Conservation (phyloP, 2,797 vertebrate species). For the Microctenopoma stevenorrisi region DNA sequence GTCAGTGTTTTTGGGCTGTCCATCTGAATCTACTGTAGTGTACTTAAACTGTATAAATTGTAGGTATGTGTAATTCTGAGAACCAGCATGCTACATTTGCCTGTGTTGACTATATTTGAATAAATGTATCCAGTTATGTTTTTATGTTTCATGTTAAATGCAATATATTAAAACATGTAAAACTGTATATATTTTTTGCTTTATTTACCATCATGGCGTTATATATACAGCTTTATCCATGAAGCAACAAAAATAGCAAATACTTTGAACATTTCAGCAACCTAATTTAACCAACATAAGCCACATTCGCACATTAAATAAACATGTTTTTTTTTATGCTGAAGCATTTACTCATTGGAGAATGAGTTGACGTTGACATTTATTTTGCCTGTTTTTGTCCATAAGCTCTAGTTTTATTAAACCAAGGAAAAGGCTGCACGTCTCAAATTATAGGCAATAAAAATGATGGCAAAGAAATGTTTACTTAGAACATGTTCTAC, state of each 20-base stretch:
- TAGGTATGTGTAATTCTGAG: constrained; percentile 8
- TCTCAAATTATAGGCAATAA: constrained; percentile 22
- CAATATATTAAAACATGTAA: constrained; percentile 20
- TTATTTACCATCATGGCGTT: constrained; percentile 68
- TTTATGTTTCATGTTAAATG: constrained; percentile 1
- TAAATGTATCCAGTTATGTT: constrained; percentile 6
- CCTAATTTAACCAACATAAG: constrained; percentile 37
- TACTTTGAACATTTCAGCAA: constrained; percentile 26
- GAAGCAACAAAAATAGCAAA: constrained; percentile 47
- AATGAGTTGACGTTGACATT: constrained; percentile 8
- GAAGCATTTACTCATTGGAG: constrained; percentile 42
- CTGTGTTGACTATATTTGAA: constrained; percentile 10
- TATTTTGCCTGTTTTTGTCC: constrained; percentile 52
- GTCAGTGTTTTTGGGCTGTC: constrained; percentile 93
- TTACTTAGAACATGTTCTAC: constrained; percentile 19
- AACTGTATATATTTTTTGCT: constrained; percentile 34
- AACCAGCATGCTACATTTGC: not conserved
- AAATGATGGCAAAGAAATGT: not conserved
- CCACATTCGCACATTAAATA: constrained; percentile 40
- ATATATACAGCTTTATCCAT: constrained; percentile 53
- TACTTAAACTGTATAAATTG: not conserved
- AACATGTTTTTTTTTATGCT: constrained; percentile 28
- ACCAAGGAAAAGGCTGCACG: constrained; percentile 8
- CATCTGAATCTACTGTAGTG: constrained; percentile 76
- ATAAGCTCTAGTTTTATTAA: constrained; percentile 39